Evolutionary conservation across 2,888 invertebrate genomes (phyloP).

Genomic region (Scaptomyza tumidula): DNA sequence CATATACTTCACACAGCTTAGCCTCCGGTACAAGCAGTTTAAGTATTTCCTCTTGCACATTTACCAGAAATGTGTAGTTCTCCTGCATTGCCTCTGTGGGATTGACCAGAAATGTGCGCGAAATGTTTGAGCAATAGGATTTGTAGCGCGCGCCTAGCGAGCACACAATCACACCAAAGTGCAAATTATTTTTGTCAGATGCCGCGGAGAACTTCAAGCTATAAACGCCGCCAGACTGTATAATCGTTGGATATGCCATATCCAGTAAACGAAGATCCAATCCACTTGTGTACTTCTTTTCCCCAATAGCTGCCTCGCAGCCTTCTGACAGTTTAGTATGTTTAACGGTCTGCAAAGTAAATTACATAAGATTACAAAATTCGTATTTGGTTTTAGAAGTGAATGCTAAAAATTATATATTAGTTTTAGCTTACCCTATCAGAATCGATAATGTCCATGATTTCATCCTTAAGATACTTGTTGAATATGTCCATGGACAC

Average conservation of each 20-base stretch:
- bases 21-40: slow-evolving; percentile 92
- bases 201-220: slow-evolving; percentile 97
- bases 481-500: slow-evolving; percentile 98
- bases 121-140: slow-evolving; percentile 98
- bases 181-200: slow-evolving; percentile 96
- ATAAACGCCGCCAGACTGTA: slow-evolving; percentile 99
- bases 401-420: background rate
- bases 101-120: slow-evolving; percentile 97
- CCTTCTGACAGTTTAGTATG: slow-evolving; percentile 97
- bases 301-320: slow-evolving; percentile 95
- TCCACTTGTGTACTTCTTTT: slow-evolving; percentile 97
- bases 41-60: slow-evolving; percentile 95
- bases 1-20: slow-evolving; percentile 94
- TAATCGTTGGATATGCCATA: slow-evolving; percentile 99
- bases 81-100: slow-evolving; percentile 92
- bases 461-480: slow-evolving; percentile 98
- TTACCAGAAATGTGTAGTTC: slow-evolving; percentile 96
- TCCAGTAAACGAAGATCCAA: slow-evolving; percentile 96
- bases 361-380: background rate
- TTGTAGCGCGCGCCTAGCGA: slow-evolving; percentile 97
- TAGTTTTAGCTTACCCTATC: slow-evolving; percentile 89
- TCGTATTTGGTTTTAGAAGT: background rate
- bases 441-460: slow-evolving; percentile 99
- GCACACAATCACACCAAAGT: slow-evolving; percentile 98
- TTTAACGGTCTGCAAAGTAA: slow-evolving; percentile 92